phyloP scores from a whole-genome alignment of 2,888 invertebrate genomes.

The Volucella bombylans region DNA sequence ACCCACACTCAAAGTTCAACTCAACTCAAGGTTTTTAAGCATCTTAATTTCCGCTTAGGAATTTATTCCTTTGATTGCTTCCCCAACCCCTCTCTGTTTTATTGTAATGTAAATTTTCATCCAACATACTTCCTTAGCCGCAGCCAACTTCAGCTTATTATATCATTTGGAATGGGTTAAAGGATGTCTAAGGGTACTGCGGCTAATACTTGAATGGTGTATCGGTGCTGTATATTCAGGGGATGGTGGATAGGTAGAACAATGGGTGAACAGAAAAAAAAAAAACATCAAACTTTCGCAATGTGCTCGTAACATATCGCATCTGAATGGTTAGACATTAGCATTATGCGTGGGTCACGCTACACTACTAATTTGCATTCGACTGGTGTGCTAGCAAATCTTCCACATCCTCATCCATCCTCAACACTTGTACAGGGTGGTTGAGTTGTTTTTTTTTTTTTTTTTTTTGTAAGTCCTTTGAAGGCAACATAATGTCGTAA shows the following conservation, averaged over 20 bases:
- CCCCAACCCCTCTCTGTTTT: slow-evolving; percentile 26
- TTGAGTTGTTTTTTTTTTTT: slow-evolving; percentile 30
- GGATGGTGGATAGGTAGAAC: background rate
- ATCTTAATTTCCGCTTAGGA: slow-evolving; percentile 72
- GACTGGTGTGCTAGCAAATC: slow-evolving; percentile 63
- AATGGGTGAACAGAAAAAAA: background rate
- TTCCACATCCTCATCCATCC: slow-evolving; percentile 27
- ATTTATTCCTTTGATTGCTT: slow-evolving; percentile 43
- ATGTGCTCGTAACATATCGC: slow-evolving; percentile 42
- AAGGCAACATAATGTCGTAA: slow-evolving; percentile 23
- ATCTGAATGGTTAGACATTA: slow-evolving; percentile 72
- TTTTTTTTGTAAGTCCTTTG: slow-evolving; percentile 33
- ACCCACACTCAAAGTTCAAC: slow-evolving; percentile 1
- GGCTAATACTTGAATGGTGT: background rate
- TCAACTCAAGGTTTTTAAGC: slow-evolving; percentile 62
- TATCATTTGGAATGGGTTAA: slow-evolving; percentile 44
- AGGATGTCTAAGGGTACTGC: no score
- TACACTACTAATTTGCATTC: slow-evolving; percentile 71
- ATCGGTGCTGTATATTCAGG: background rate
- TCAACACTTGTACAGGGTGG: slow-evolving; percentile 31
- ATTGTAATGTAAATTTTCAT: slow-evolving; percentile 70
- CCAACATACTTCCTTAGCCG: slow-evolving; percentile 12
- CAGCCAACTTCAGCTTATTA: slow-evolving; percentile 60
- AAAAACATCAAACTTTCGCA: slow-evolving; percentile 23
- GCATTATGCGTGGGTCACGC: slow-evolving; percentile 73